These are phyloP conservation scores for Baccha elongata DNA, from an alignment of 2,888 invertebrate species.

Conservation along the genomic window DNA sequence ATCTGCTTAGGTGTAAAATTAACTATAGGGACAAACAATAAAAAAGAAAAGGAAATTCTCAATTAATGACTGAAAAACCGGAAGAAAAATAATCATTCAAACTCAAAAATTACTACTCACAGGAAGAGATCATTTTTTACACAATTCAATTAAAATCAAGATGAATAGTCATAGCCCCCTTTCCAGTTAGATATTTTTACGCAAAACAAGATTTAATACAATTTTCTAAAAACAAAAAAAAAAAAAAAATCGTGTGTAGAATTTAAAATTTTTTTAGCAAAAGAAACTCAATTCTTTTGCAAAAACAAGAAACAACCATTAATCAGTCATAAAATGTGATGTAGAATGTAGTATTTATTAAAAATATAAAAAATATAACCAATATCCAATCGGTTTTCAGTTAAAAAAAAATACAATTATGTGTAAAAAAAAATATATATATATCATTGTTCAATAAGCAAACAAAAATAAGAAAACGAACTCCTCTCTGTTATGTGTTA, in stretches of 20 bases:
- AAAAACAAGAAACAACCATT: slow-evolving; percentile 68
- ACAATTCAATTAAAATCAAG: slow-evolving; percentile 43
- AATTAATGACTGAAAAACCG: slow-evolving; percentile 69
- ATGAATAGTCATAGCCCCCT: slow-evolving; percentile 34
- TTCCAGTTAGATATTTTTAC: slow-evolving; percentile 78
- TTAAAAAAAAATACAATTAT: slow-evolving; percentile 62
- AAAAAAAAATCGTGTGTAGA: slow-evolving; percentile 64
- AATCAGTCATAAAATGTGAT: slow-evolving; percentile 76
- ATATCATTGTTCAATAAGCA: slow-evolving; percentile 58
- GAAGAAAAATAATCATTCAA: slow-evolving; percentile 46
- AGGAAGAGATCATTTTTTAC: slow-evolving; percentile 54
- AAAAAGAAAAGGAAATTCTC: slow-evolving; percentile 38
- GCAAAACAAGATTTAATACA: no score
- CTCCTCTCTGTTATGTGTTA: slow-evolving; percentile 73
- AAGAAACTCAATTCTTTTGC: slow-evolving; percentile 45
- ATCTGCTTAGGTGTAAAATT: slow-evolving; percentile 60
- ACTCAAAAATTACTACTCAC: slow-evolving; percentile 58
- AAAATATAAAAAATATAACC: slow-evolving; percentile 66
- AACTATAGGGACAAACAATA: slow-evolving; percentile 46
- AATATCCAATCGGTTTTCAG: slow-evolving; percentile 73
- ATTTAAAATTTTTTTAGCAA: slow-evolving; percentile 67
- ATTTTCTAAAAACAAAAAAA: no score
- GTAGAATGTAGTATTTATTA: slow-evolving; percentile 76
- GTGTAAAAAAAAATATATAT: slow-evolving; percentile 53
- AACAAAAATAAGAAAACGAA: slow-evolving; percentile 40